Conservation (phyloP, 2,888 invertebrate species). For the Drosophila stalkeri region DNA sequence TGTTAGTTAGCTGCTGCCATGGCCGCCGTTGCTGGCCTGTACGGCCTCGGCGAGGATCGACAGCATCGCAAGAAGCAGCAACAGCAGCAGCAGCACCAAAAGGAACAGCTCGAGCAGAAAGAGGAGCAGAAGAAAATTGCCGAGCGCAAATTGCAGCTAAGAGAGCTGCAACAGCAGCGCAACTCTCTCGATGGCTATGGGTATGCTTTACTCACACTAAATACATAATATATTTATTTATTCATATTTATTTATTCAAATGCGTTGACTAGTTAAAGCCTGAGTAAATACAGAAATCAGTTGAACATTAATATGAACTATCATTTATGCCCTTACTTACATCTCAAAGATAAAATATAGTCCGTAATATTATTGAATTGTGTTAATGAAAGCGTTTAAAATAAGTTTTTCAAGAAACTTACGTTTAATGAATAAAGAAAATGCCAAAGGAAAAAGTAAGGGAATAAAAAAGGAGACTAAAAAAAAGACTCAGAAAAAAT, state of each 20-base stretch:
- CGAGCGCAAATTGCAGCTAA: conserved; percentile 78
- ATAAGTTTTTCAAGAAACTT: too few relatives aligned
- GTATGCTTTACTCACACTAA: conserved; percentile 42
- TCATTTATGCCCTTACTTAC: too few relatives aligned
- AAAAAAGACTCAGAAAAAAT: too few relatives aligned
- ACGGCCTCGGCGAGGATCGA: conserved; percentile 92
- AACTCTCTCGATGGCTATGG: conserved; percentile 84
- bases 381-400: too few relatives aligned
- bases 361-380: too few relatives aligned
- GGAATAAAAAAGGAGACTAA: too few relatives aligned
- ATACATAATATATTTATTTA: not conserved
- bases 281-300: too few relatives aligned
- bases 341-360: too few relatives aligned
- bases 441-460: too few relatives aligned
- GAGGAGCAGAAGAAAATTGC: conserved; percentile 84
- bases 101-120: conserved; percentile 88
- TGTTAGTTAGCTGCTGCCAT: conserved; percentile 82
- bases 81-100: conserved; percentile 86
- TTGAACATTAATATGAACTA: too few relatives aligned
- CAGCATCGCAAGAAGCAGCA: conserved; percentile 85
- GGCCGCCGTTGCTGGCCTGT: conserved; percentile 93
- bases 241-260: not conserved
- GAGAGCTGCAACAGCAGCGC: conserved; percentile 75
- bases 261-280: not conserved
- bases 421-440: too few relatives aligned